Conservation (phyloP, 2,797 vertebrate genomes). For the Corythornis leucogaster region DNA sequence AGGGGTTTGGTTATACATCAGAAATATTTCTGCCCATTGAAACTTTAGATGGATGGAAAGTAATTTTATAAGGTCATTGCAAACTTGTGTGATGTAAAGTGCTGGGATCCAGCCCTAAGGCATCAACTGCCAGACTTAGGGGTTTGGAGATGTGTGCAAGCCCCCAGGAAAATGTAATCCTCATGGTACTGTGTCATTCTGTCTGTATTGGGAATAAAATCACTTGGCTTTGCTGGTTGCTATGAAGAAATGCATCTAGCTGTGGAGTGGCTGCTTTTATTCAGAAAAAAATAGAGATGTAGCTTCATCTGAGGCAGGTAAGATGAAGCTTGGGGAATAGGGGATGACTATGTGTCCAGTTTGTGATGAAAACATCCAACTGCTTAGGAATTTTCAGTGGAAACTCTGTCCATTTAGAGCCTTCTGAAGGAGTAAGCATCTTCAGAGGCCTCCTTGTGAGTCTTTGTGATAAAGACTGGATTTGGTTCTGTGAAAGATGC, state of each 20-base stretch:
- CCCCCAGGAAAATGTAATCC: background rate
- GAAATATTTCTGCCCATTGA: constrained; percentile 37
- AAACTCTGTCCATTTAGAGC: background rate
- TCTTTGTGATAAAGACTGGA: background rate
- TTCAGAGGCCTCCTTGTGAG: background rate
- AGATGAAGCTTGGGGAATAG: background rate
- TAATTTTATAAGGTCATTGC: constrained; percentile 4
- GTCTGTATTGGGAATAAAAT: background rate
- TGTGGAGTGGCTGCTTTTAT: background rate
- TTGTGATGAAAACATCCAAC: background rate
- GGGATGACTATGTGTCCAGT: background rate
- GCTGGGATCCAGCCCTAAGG: background rate
- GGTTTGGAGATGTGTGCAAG: background rate
- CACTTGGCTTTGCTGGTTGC: background rate
- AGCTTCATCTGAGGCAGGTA: background rate
- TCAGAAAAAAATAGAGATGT: background rate
- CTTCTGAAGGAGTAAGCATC: background rate
- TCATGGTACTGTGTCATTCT: background rate
- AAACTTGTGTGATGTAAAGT: background rate
- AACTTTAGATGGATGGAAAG: constrained; percentile 12
- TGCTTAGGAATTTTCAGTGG: background rate
- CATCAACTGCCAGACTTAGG: background rate
- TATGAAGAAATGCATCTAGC: background rate
- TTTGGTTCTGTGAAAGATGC: background rate
- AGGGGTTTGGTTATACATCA: constrained; percentile 21